A percentile compares a stretch with the other conserved stretches of the same genome.
Evolutionary conservation across 35 echinoderm and acorn worm species (phyloP).

Genomic region (Holothuria glaberrima): DNA sequence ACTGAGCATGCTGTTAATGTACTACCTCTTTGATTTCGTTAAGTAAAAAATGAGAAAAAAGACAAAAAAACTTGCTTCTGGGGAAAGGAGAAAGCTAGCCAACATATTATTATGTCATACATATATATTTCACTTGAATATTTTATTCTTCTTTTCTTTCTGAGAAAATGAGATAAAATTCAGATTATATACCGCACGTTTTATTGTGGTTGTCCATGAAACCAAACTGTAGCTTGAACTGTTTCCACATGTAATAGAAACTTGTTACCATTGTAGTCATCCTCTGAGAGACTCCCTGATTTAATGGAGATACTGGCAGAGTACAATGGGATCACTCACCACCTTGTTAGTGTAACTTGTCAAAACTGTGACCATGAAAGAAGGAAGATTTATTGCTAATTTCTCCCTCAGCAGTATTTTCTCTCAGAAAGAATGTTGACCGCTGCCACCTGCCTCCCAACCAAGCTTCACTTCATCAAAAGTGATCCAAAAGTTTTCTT

Average conservation of each 20-base stretch:
- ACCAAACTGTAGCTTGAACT: neutral
- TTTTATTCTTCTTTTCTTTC: neutral
- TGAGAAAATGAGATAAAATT: neutral
- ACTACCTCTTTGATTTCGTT: no score
- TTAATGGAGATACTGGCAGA: conserved; percentile 21
- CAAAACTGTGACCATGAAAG: conserved; percentile 47
- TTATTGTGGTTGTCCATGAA: neutral
- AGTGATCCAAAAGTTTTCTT: neutral
- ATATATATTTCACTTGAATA: no score
- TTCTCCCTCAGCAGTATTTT: conserved; percentile 23
- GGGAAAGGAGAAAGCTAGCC: no score
- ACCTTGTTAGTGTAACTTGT: conserved; percentile 58
- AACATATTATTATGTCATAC: no score
- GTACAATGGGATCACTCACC: conserved; percentile 60
- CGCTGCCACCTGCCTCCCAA: conserved; percentile 33
- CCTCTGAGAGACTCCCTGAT: neutral
- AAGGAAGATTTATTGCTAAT: conserved; percentile 33
- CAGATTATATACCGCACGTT: neutral
- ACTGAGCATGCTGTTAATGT: no score
- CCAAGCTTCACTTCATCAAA: conserved; percentile 7
- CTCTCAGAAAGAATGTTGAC: neutral
- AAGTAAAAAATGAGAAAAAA: no score
- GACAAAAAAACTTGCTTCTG: no score
- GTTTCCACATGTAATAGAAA: neutral
- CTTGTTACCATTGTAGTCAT: neutral